A percentile compares a stretch with the other conserved stretches of the same genome.
Evolutionary conservation across 2,888 invertebrate species (phyloP).

Genomic region (Allophyes oxyacanthae): DNA sequence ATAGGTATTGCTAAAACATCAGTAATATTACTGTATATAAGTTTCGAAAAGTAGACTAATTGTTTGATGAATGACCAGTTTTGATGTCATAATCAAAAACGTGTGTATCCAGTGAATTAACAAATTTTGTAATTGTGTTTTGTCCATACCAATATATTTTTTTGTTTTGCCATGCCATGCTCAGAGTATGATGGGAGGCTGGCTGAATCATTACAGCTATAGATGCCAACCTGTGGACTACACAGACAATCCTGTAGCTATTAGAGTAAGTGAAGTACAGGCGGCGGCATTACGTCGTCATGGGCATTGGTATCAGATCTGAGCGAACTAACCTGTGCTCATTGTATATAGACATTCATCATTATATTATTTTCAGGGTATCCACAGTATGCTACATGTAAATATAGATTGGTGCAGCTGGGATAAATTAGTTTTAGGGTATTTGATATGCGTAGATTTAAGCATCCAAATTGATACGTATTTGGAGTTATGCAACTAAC

Average conservation of each 20-base stretch:
- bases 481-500: conserved; percentile 54
- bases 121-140: conserved; percentile 13
- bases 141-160: conserved; percentile 63
- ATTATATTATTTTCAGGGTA: conserved; percentile 69
- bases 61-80: background rate
- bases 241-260: conserved; percentile 93
- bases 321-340: conserved; percentile 75
- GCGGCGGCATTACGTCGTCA: conserved; percentile 53
- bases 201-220: conserved; percentile 96
- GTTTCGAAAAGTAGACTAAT: conserved; percentile 1
- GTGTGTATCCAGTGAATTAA: background rate
- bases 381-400: conserved; percentile 54
- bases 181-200: conserved; percentile 96
- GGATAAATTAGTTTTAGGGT: conserved; percentile 52
- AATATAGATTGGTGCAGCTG: conserved; percentile 63
- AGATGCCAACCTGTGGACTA: conserved; percentile 98
- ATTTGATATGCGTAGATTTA: conserved; percentile 36
- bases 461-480: conserved; percentile 43
- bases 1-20: conserved; percentile 17
- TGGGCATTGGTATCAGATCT: conserved; percentile 59
- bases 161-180: conserved; percentile 76
- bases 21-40: no score
- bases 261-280: conserved; percentile 92
- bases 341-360: conserved; percentile 82
- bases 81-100: background rate